Evolutionary conservation across 2,888 invertebrate genomes (phyloP), one percentile per base, ranked within the genome.

Genomic region (Ectemnius continuus): DNA sequence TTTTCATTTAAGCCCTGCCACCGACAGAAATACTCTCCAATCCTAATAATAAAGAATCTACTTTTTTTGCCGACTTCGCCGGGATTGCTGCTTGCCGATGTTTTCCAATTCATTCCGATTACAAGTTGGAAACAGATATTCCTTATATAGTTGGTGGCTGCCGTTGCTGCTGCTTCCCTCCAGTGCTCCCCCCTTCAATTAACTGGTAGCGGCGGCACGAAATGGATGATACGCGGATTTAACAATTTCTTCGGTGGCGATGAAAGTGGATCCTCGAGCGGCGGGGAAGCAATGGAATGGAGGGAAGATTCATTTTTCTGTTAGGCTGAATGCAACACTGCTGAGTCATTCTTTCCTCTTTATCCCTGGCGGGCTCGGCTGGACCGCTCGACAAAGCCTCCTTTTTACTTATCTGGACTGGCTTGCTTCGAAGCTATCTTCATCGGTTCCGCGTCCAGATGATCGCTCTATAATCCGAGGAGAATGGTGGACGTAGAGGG

Each of bases 241-340:
- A 36, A 8, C 36, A 36, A 11, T 36, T 36, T 36, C 36, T 36
- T 36, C 36, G 4, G 52, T 11, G 16, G n/a, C 13, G 13, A 16
- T 16, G 52, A 52, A 52, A 16, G n/a, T 14, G 52, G 52, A 36
- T 11, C 8, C 8, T 36, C 3, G 36, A 36, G 36, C 8, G 36
- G 36, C 8, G 23, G 11, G 47, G 47, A 47, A n/a, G 47, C 47
- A 47, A 47, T 47, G 23, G 23, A 23, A 23, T 23, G 23, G 23
- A 47, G 13, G 14, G 14, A 62, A 26, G 61, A 69, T 45, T 65
- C 57, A 70, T 58, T 28, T 23, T 74, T 61, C 18, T 62, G 46
- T 68, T 57, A 46, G 13, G 56, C n/a, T 16, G n/a, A 45, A n/a
- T 48, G 36, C 2, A 28, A 26, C 45, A 8, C 20, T 6, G 66